phyloP scores from a whole-genome alignment of 1,140 invertebrate species.

The Pseudachorutes palmiensis region DNA sequence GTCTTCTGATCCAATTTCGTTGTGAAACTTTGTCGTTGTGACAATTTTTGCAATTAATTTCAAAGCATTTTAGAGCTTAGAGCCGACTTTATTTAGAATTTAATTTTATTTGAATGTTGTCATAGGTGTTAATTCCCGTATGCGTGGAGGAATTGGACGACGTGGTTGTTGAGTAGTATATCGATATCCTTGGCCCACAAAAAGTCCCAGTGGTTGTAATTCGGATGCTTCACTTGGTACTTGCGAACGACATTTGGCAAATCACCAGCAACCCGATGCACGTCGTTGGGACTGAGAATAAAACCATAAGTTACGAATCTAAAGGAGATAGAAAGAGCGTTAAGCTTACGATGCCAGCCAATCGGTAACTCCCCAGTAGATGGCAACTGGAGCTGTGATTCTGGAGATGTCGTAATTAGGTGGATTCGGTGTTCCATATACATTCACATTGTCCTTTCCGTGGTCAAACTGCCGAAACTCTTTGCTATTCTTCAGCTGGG shows the following conservation, averaged over 20 bases:
- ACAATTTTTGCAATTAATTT: too few relatives aligned
- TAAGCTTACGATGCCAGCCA: conserved; percentile 48
- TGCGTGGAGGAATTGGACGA: too few relatives aligned
- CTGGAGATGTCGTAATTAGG: conserved; percentile 53
- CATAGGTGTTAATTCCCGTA: too few relatives aligned
- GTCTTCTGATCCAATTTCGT: too few relatives aligned
- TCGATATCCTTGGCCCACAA: conserved; percentile 41
- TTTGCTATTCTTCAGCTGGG: conserved; percentile 53
- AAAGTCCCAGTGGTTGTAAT: conserved; percentile 43
- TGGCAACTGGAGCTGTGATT: conserved; percentile 52
- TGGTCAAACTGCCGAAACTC: conserved; percentile 44
- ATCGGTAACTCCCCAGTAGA: conserved; percentile 58
- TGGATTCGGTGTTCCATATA: conserved; percentile 47
- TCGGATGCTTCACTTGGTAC: conserved; percentile 47
- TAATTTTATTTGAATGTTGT: too few relatives aligned
- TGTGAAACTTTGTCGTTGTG: too few relatives aligned
- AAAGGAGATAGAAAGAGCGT: too few relatives aligned
- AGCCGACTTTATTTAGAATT: too few relatives aligned
- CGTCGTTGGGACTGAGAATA: conserved; percentile 41
- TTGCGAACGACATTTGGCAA: conserved; percentile 47
- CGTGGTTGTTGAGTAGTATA: conserved; percentile 28
- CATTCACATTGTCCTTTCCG: conserved; percentile 40
- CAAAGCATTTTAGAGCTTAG: too few relatives aligned
- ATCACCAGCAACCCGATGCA: conserved; percentile 45
- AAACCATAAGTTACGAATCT: neutral